A percentile compares a stretch with the other conserved stretches of the same genome.
Evolutionary conservation across 2,797 vertebrate genomes (phyloP).

Genomic region (Hafferia zeledoni): DNA sequence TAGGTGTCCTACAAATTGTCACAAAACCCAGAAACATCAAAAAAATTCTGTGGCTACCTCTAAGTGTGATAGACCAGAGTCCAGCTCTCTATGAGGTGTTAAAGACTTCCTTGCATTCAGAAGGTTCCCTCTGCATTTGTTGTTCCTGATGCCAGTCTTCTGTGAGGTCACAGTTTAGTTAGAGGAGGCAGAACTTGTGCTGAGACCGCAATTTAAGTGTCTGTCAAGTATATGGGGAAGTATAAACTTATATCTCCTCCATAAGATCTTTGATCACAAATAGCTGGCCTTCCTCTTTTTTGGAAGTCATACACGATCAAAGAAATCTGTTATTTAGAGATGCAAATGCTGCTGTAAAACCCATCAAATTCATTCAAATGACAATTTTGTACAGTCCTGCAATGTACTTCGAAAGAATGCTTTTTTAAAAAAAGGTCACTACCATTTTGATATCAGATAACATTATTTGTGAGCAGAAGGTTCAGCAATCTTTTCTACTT

Average conservation of each 20-base stretch:
- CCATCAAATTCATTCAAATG: constrained; percentile 35
- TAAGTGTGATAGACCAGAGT: background rate
- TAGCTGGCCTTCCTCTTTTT: background rate
- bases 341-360: constrained; percentile 29
- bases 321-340: constrained; percentile 31
- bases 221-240: background rate
- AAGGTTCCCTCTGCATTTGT: background rate
- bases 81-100: background rate
- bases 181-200: background rate
- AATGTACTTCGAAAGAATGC: constrained; percentile 28
- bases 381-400: constrained; percentile 31
- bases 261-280: constrained; percentile 20
- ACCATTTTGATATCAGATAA: constrained; percentile 49
- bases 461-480: background rate
- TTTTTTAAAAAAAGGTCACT: constrained; percentile 23
- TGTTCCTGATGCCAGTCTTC: background rate
- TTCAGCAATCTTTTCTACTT: constrained; percentile 1
- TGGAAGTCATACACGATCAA: background rate
- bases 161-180: background rate
- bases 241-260: background rate
- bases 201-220: background rate
- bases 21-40: background rate
- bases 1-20: background rate
- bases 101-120: background rate
- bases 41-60: background rate